A percentile compares a stretch with the other conserved stretches of the same genome.
Conservation (phyloP, 1,140 invertebrate species). For the Brachionus angularis region DNA sequence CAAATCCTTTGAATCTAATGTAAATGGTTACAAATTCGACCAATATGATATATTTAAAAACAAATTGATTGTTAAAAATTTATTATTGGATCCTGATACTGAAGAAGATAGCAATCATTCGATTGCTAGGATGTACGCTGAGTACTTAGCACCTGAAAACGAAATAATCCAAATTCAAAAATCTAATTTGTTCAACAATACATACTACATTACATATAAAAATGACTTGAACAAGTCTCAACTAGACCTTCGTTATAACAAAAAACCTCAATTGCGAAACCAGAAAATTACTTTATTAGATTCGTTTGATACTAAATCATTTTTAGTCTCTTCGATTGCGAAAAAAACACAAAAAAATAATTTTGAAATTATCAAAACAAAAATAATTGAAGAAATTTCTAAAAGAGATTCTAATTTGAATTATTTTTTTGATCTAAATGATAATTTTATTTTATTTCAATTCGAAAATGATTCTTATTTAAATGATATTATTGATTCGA, state of each 20-base stretch:
- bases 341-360: neutral
- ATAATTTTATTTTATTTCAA: slow-evolving; percentile 3
- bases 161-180: neutral
- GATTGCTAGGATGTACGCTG: slow-evolving; percentile 15
- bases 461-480: neutral
- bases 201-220: neutral
- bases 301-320: neutral
- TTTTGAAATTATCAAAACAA: neutral
- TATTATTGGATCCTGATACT: neutral
- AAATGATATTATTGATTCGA: neutral
- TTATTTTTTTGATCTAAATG: neutral
- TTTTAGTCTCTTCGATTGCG: neutral
- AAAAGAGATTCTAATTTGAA: neutral
- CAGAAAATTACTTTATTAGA: neutral
- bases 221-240: neutral
- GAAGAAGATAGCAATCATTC: neutral
- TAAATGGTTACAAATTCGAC: slow-evolving; percentile 8
- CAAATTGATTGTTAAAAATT: neutral
- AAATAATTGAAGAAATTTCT: neutral
- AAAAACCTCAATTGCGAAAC: slow-evolving; percentile 21
- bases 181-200: slow-evolving; percentile 1
- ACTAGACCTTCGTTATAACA: neutral
- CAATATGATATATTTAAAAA: neutral
- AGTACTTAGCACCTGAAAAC: slow-evolving; percentile 6
- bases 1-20: neutral